phyloP scores from a whole-genome alignment of 2,888 invertebrate genomes.

The Nemotelus nigrinus region DNA sequence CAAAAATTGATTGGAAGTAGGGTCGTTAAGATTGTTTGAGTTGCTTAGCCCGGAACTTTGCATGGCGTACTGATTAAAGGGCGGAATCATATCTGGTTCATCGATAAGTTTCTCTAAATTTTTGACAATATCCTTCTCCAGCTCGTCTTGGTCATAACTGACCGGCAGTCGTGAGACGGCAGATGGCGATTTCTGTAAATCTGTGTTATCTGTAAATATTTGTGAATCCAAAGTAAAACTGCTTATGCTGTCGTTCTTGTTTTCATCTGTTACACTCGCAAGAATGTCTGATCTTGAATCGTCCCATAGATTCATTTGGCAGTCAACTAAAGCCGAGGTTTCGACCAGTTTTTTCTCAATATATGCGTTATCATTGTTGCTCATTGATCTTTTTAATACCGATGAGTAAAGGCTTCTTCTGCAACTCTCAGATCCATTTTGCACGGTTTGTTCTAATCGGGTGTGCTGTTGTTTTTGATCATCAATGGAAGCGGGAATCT shows the following conservation, averaged over 20 bases:
- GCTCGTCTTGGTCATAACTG: constrained; percentile 24
- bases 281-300: not conserved
- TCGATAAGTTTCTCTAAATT: constrained; percentile 26
- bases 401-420: constrained; percentile 22
- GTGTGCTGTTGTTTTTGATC: not conserved
- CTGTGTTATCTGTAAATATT: no score
- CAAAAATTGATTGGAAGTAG: not conserved
- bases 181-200: not conserved
- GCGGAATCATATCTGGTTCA: constrained; percentile 2
- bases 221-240: no score
- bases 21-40: not conserved
- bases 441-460: not conserved
- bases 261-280: not conserved
- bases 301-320: no score
- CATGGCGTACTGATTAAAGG: not conserved
- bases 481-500: no score
- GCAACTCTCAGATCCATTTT: no score
- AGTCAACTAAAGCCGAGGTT: no score
- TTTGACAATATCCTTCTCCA: constrained; percentile 21
- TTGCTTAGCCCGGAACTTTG: not conserved
- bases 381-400: constrained; percentile 31
- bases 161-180: not conserved
- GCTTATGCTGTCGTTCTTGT: no score
- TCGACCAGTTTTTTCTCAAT: not conserved
- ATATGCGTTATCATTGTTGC: not conserved